Evolutionary conservation across 2,888 invertebrate genomes (phyloP).

Genomic region (Chironomus tentans): DNA sequence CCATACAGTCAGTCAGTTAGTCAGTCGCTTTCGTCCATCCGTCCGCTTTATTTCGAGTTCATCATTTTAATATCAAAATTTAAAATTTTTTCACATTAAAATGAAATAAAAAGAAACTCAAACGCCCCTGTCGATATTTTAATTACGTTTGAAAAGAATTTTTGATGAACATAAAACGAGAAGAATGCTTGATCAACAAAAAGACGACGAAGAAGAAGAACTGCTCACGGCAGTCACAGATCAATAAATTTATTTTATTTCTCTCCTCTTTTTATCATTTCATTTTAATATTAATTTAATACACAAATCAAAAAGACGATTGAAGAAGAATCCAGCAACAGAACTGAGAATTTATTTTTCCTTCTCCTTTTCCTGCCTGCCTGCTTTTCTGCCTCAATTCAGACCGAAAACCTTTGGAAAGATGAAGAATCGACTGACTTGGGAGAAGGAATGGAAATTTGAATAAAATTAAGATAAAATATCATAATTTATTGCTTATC

Average conservation of each 20-base stretch:
- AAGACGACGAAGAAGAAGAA: too few species aligned
- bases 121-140: not conserved
- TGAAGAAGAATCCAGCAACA: too few species aligned
- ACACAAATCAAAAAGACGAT: too few species aligned
- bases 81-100: not conserved
- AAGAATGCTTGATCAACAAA: too few species aligned
- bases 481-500: conserved; percentile 19
- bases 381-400: not conserved
- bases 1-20: not conserved
- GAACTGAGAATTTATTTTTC: not conserved
- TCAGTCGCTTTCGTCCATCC: not conserved
- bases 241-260: too few species aligned
- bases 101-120: not conserved
- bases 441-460: not conserved
- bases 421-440: not conserved
- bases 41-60: not conserved
- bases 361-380: not conserved
- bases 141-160: not conserved
- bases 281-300: too few species aligned
- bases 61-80: not conserved
- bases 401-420: not conserved
- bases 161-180: too few species aligned
- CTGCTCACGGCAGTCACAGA: too few species aligned
- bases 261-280: too few species aligned
- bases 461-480: conserved; percentile 19